Conservation (phyloP, 2,888 invertebrate genomes). For the Clanis bilineata region DNA sequence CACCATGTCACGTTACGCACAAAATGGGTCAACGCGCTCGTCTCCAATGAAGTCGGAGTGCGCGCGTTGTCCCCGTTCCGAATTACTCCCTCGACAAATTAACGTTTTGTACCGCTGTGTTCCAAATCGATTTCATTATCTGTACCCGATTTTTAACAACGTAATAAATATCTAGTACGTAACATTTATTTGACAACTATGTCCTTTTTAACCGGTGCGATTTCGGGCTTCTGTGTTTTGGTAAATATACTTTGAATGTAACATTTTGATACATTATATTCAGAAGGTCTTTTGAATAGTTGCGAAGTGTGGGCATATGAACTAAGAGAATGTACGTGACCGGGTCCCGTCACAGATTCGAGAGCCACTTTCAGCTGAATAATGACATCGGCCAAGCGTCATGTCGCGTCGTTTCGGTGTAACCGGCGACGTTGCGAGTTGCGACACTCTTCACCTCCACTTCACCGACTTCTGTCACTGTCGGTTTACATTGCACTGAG, state of each 20-base stretch:
- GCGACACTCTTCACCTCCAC: slow-evolving; percentile 35
- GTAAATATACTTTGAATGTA: background rate
- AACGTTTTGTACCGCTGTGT: slow-evolving; percentile 54
- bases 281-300: slow-evolving; percentile 29
- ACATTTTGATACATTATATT: slow-evolving; percentile 24
- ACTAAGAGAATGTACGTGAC: slow-evolving; percentile 59
- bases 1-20: slow-evolving; percentile 65
- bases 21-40: slow-evolving; percentile 75
- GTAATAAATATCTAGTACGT: slow-evolving; percentile 1
- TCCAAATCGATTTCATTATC: slow-evolving; percentile 45
- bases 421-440: slow-evolving; percentile 47
- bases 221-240: background rate
- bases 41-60: slow-evolving; percentile 55
- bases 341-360: slow-evolving; percentile 63
- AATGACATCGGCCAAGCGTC: slow-evolving; percentile 53
- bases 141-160: slow-evolving; percentile 19
- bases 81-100: slow-evolving; percentile 72
- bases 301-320: slow-evolving; percentile 41
- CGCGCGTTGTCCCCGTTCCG: slow-evolving; percentile 69
- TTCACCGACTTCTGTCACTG: background rate
- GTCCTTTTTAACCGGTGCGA: background rate
- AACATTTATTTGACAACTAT: background rate
- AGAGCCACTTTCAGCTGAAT: slow-evolving; percentile 65
- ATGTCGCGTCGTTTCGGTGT: no score
- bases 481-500: background rate